phyloP scores from a whole-genome alignment of 2,113 vertebrate species.

The Callopanchax toddi region DNA sequence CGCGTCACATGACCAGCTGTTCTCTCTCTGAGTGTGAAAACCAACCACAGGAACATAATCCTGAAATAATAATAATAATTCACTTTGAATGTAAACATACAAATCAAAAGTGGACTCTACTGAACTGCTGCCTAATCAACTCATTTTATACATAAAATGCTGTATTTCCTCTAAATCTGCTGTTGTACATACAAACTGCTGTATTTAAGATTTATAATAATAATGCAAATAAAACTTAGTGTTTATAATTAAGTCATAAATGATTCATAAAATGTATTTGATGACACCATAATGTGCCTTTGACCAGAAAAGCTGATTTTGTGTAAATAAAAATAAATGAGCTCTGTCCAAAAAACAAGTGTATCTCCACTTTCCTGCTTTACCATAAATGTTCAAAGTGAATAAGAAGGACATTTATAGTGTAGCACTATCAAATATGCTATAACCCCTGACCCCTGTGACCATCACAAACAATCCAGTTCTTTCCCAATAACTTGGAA shows the following conservation, averaged over 20 bases:
- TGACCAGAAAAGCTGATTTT: conserved; percentile 33
- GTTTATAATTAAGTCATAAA: conserved; percentile 20
- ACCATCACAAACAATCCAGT: too few relatives aligned
- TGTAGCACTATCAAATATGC: too few relatives aligned
- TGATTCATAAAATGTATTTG: conserved; percentile 23
- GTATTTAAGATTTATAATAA: conserved; percentile 58
- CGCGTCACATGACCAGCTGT: conserved; percentile 73
- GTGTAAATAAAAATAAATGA: conserved; percentile 59
- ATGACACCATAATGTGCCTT: conserved; percentile 29
- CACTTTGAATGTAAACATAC: neutral
- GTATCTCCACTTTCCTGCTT: too few relatives aligned
- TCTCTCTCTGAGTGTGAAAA: conserved; percentile 69
- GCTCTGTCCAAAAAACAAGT: conserved; percentile 19
- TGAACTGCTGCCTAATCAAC: conserved; percentile 19
- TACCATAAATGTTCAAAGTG: too few relatives aligned
- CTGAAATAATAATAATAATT: neutral
- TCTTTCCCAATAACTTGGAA: too few relatives aligned
- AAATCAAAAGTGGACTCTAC: conserved; percentile 16
- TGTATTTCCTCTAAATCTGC: conserved; percentile 21
- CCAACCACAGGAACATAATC: neutral
- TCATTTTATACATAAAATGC: conserved; percentile 15
- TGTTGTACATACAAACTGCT: conserved; percentile 29
- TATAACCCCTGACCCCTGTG: too few relatives aligned
- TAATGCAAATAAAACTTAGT: conserved; percentile 20
- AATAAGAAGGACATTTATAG: too few relatives aligned